These are phyloP conservation scores for Drusus annulatus DNA, from an alignment of 1,140 invertebrate genomes.

Conservation along the genomic window DNA sequence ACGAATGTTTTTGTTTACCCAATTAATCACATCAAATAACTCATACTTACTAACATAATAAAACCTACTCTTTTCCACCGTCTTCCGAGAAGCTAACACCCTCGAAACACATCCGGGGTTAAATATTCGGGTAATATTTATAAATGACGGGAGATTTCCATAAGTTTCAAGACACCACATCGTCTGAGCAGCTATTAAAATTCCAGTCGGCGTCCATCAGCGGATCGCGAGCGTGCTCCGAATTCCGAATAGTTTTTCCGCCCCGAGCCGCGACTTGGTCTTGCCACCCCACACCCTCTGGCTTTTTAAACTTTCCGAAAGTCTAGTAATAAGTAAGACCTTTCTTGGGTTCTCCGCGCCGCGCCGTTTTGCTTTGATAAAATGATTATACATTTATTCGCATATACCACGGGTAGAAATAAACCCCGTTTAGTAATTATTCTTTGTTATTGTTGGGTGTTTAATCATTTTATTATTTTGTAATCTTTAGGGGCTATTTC, in stretches of 20 bases:
- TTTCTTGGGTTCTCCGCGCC: not conserved
- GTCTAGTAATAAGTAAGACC: not conserved
- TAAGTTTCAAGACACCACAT: slow-evolving; percentile 26
- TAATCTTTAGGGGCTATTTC: too few species aligned
- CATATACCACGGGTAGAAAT: too few species aligned
- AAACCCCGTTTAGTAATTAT: too few species aligned
- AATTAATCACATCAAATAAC: too few species aligned
- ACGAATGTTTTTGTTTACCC: too few species aligned
- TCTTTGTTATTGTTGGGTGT: too few species aligned
- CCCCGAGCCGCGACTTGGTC: not conserved
- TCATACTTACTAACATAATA: too few species aligned
- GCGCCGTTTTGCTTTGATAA: not conserved
- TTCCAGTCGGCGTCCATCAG: slow-evolving; percentile 16
- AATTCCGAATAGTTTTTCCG: slow-evolving; percentile 32
- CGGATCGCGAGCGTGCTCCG: slow-evolving; percentile 21
- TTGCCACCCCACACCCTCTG: too few species aligned
- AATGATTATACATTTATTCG: too few species aligned
- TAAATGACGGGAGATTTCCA: slow-evolving; percentile 29
- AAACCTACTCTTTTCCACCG: too few species aligned
- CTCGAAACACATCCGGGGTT: not conserved
- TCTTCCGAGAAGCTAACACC: not conserved
- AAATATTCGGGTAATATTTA: slow-evolving; percentile 28
- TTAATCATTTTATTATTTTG: too few species aligned
- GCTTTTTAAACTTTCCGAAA: too few species aligned
- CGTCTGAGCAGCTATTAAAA: slow-evolving; percentile 26